Evolutionary conservation across 2,888 invertebrate species (phyloP), one percentile per base, ranked within the genome.

Genomic region (Sesia apiformis): DNA sequence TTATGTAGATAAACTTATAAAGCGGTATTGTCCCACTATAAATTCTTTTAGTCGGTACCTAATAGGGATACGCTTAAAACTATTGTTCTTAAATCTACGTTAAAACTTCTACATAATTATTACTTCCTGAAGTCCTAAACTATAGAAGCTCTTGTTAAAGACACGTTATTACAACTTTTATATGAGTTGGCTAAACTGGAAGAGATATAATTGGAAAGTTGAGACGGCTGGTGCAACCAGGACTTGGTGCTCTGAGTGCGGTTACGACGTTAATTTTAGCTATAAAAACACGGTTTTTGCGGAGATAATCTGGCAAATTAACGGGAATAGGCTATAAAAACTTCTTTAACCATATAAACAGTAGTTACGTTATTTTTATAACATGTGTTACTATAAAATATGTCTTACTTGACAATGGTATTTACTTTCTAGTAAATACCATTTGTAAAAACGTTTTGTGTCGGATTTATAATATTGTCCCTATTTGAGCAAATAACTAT

Each of bases 141-240:
- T 50, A 50, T 7, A 50, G 50, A 38, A 3, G 50, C 3, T 68
- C 65, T 65, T 67, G 67, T 67, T 67, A 70, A 77, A 75, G 78
- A 77, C 77, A 78, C 72, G 70, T 46, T 23, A 67, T 77, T 72
- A 70, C 68, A 88, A 87, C 78, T 88, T 88, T 87, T 86, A 85
- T 85, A 82, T 77, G 82, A 86, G 81, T 84, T 85, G 72, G 77
- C 76, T 79, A 72, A 82, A 46, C 77, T 81, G 66, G 72, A 78
- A 75, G 80, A 76, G 78, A 81, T 85, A 81, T 86, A 85, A 87
- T 88, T 87, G 86, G 84, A 87, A 87, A 84, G 78, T 81, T 69
- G 74, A 83, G 79, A 77, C 73, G 72, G 72, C 69, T 72, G 70
- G 58, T 69, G 74, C 73, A 73, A 64, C 67, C 65, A 61, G 66